Base-by-base conservation (phyloP, 1,140 invertebrate genomes). In the Caerostris darwini region DNA sequence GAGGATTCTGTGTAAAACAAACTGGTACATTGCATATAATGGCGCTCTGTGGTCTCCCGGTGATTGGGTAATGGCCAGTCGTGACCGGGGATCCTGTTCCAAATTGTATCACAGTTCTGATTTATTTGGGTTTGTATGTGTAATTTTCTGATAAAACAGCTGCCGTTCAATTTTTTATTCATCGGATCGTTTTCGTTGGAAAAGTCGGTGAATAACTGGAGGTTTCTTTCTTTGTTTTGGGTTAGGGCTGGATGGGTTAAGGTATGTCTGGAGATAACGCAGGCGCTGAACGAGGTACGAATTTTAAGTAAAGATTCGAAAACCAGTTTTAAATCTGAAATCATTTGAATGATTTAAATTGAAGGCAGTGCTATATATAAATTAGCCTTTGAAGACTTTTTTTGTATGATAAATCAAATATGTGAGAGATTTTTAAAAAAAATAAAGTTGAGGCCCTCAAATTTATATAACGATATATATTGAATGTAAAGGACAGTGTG, bases 21-120 rank as follows among this genome's bases (percentile, higher is more conserved):
- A 71, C 69, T 71, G 69, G 69, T 71, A 71, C 69, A 71, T 71
- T 71, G 69, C 69, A 71, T 71, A 71, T 71, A 71, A 71, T 71
- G 50, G 69, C 34, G 34, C 34, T 34, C 34, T 34, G 69, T 8
- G 69, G 19, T 71, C n/a, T 71, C 69, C 19, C 34, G 34, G 69
- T 8, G 8, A 19, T 19, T 19, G 67, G 67, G 67, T 69, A 69
- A 69, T 69, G n/a, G 50, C 5, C 34, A 12, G 77, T 83, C 56
- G 81, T 54, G 56, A 83, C 53, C 81, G 54, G 54, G 81, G 17
- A 83, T 83, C 56, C 53, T 83, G 81, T 56, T 83, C 53, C 56
- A 19, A 83, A 83, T 56, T 83, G 53, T 71, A 71, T 71, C 69
- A 34, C 61, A 8, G n/a, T 71, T 34, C 7, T 71, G 69, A 71